Base-by-base conservation (phyloP, 2,797 vertebrate species). In the Arrhamphus sclerolepis region DNA sequence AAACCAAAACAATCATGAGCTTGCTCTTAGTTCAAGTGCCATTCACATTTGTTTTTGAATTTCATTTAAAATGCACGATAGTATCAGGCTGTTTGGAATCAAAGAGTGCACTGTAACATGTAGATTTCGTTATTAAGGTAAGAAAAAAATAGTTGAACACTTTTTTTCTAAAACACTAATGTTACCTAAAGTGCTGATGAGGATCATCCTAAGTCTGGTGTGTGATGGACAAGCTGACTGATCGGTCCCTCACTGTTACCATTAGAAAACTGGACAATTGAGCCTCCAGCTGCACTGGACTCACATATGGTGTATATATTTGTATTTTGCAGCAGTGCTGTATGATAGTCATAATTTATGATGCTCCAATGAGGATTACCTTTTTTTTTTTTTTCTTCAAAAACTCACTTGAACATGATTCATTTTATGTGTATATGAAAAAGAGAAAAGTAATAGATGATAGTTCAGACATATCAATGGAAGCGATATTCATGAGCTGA, bases 251-350 rank as follows among this genome's bases (percentile, higher is more conserved):
- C 47, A 49, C 56, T 69, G 57, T 79, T 82, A 60, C 71, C 55
- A 46, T 73, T 61, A 44, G 54, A n/a, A 44, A 75, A 59, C 59
- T 58, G 70, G 38, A 73, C 72, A 55, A 50, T 29, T 52, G 46
- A 61, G 17, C 46, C 51, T 81, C 43, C 57, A 68, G 61, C 66
- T 82, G 55, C 72, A 77, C 60, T 79, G 59, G 49, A 71, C 62
- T 79, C 57, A 16, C 73, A 70, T 82, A 76, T 64, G 80, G 69
- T 86, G 83, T 87, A 83, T 64, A 83, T 81, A 80, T 53, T 66
- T 75, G 53, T 70, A 76, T 81, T 70, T 76, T 73, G 54, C 64
- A 81, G 63, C 68, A 68, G 61, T 78, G 74, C 82, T 89, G 78
- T 80, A 72, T 41, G 41, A 51, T 60, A 59, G 66, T 66, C 52